phyloP scores from a whole-genome alignment of 2,797 vertebrate genomes.

The Arnoldichthys spilopterus region DNA sequence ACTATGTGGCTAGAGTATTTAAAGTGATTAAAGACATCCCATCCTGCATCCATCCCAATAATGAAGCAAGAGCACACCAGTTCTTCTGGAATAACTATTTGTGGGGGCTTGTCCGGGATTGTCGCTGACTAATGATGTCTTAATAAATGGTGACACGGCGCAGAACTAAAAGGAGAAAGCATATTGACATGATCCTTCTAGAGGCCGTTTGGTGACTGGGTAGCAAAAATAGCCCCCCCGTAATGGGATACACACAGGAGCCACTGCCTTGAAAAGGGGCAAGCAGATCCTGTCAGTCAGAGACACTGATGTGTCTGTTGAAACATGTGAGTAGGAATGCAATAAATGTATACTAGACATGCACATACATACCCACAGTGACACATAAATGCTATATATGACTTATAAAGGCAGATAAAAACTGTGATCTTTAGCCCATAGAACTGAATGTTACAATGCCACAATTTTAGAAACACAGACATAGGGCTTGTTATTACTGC shows the following conservation, averaged over 20 bases:
- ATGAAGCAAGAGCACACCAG: not conserved
- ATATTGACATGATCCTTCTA: constrained; percentile 77
- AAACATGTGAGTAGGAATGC: constrained; percentile 23
- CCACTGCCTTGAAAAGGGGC: constrained; percentile 45
- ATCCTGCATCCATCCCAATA: not conserved
- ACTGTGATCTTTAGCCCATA: not conserved
- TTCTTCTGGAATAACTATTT: not conserved
- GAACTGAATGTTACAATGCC: not conserved
- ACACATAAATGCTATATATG: constrained; percentile 12
- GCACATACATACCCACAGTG: not conserved
- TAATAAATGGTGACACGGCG: constrained; percentile 78
- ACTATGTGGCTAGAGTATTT: not conserved
- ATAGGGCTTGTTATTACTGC: not conserved
- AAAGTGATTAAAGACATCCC: not conserved
- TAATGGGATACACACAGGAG: constrained; percentile 70
- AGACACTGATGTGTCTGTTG: constrained; percentile 46
- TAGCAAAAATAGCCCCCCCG: constrained; percentile 77
- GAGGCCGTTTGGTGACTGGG: constrained; percentile 74
- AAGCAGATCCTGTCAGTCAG: constrained; percentile 50
- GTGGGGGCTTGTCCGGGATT: not conserved
- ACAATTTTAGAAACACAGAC: not conserved
- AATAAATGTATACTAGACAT: constrained; percentile 10
- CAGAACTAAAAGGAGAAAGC: constrained; percentile 68
- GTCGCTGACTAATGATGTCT: constrained; percentile 75
- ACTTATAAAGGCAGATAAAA: not conserved